A percentile compares a stretch with the other conserved stretches of the same genome.
phyloP scores from a whole-genome alignment of 2,888 invertebrate species.

The Lepeophtheirus nordmannii region DNA sequence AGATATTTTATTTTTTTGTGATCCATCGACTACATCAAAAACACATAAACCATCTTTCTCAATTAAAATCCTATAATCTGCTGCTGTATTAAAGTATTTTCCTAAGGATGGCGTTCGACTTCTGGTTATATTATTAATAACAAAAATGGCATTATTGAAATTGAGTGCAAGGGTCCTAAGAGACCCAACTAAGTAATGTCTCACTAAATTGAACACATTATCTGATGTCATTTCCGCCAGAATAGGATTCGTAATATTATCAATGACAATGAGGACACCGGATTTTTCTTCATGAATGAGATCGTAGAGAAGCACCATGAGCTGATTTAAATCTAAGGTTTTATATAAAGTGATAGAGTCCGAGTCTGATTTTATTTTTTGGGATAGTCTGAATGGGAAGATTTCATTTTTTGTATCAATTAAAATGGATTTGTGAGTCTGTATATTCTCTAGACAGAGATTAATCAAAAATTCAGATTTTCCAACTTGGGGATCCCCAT shows the following conservation, averaged over 20 bases:
- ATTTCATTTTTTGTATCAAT: not conserved
- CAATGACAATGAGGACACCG: not conserved
- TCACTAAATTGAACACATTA: not conserved
- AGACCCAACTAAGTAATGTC: not conserved
- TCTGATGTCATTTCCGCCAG: not conserved
- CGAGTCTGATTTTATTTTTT: not conserved
- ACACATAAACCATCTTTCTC: not conserved
- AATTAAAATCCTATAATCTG: not conserved
- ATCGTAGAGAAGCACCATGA: not conserved
- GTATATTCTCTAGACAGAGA: no score
- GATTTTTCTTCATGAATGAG: not conserved
- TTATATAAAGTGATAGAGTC: not conserved
- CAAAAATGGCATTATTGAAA: not conserved
- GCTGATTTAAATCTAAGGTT: not conserved
- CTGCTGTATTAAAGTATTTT: not conserved
- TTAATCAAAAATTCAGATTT: not conserved
- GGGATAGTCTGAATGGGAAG: not conserved
- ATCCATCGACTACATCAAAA: not conserved
- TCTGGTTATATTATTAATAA: not conserved
- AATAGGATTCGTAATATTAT: not conserved
- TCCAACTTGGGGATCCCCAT: constrained; percentile 3
- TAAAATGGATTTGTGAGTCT: not conserved
- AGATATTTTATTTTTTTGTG: not conserved
- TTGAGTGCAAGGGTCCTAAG: not conserved
- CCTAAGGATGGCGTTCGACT: not conserved